Evolutionary conservation across 2,888 invertebrate species (phyloP).

Genomic region (Drosophila quinaria): DNA sequence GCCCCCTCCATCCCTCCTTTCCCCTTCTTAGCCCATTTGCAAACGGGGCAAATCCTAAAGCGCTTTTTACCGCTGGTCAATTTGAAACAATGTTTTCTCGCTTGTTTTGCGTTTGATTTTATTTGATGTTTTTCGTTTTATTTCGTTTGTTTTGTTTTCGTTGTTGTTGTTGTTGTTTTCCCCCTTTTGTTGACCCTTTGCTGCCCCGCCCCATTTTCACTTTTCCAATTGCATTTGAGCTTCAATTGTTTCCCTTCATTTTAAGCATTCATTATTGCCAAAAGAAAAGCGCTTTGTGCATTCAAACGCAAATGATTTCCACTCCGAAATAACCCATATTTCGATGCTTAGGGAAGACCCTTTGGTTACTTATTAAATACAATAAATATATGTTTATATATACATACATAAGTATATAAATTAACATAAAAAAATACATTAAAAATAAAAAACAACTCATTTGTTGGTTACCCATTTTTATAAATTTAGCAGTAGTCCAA

Average conservation of each 20-base stretch:
- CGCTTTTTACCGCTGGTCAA: constrained; percentile 69
- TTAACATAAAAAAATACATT: too few species aligned
- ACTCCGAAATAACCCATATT: constrained; percentile 17
- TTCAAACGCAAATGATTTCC: constrained; percentile 64
- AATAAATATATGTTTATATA: background rate
- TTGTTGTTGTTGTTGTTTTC: constrained; percentile 6
- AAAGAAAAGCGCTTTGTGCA: constrained; percentile 38
- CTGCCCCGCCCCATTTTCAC: constrained; percentile 21
- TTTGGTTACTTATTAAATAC: background rate
- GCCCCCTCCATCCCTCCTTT: constrained; percentile 24
- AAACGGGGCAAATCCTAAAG: constrained; percentile 39
- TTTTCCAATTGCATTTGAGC: constrained; percentile 61
- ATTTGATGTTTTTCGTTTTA: constrained; percentile 71
- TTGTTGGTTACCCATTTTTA: background rate
- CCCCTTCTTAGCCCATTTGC: constrained; percentile 14
- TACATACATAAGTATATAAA: too few species aligned
- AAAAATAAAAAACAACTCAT: background rate
- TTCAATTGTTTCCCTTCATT: constrained; percentile 36
- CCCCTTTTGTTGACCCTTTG: constrained; percentile 48
- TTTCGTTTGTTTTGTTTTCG: constrained; percentile 35
- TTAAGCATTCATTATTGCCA: constrained; percentile 9
- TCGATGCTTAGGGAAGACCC: background rate
- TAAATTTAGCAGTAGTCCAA: too few species aligned
- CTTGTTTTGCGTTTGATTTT: constrained; percentile 80
- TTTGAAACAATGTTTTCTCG: constrained; percentile 78